These are phyloP conservation scores for Acronicta leporina DNA, from an alignment of 2,888 invertebrate genomes.

Conservation along the genomic window DNA sequence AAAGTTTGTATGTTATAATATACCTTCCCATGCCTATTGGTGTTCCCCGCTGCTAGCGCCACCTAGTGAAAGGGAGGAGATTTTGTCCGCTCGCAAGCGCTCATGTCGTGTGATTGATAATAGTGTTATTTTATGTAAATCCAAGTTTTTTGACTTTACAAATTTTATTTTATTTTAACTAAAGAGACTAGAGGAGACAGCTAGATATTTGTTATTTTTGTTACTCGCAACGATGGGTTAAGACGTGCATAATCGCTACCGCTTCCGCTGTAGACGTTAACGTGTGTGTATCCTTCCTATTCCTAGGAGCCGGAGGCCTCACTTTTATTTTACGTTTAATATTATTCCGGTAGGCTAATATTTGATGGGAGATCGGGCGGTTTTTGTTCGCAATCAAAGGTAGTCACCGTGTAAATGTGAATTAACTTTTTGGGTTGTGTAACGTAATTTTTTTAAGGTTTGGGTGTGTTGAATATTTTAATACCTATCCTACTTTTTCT, in stretches of 20 bases:
- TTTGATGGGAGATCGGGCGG: constrained; percentile 52
- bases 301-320: constrained; percentile 42
- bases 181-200: too few species aligned
- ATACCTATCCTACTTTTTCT: not conserved
- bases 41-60: too few species aligned
- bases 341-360: constrained; percentile 54
- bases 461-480: constrained; percentile 5
- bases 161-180: too few species aligned
- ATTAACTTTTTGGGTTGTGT: constrained; percentile 30
- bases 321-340: constrained; percentile 53
- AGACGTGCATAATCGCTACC: constrained; percentile 1
- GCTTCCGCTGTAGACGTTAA: constrained; percentile 2
- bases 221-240: too few species aligned
- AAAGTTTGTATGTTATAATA: too few species aligned
- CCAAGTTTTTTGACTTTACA: too few species aligned
- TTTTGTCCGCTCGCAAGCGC: too few species aligned
- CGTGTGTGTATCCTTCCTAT: constrained; percentile 19
- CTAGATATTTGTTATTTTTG: too few species aligned
- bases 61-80: too few species aligned
- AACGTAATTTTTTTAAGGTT: constrained; percentile 12
- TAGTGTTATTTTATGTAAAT: too few species aligned
- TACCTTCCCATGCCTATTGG: too few species aligned
- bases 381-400: constrained; percentile 54
- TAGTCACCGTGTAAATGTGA: constrained; percentile 33
- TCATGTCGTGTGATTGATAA: too few species aligned